A percentile compares a stretch with the other conserved stretches of the same genome.
Conservation (phyloP, 1,140 invertebrate genomes). For the Caenorhabditis brenneri region DNA sequence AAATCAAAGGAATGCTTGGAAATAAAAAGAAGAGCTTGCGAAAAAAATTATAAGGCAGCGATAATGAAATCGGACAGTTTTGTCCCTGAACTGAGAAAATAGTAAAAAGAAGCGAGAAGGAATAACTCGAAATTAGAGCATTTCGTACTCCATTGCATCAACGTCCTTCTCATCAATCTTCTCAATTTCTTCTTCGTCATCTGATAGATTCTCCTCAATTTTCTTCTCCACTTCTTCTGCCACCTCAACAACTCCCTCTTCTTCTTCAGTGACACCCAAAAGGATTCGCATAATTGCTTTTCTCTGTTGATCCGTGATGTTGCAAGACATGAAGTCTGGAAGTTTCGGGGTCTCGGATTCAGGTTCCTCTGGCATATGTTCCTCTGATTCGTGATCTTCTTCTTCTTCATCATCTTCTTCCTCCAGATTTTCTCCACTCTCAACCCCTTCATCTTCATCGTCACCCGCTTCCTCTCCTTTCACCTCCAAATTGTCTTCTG, state of each 20-base stretch:
- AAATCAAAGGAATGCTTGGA: too few relatives aligned
- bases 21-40: background rate
- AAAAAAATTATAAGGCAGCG: background rate
- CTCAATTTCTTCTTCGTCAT: slow-evolving; percentile 24
- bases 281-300: slow-evolving; percentile 33
- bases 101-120: background rate
- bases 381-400: background rate
- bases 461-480: background rate
- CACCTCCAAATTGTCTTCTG: background rate
- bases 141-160: slow-evolving; percentile 15
- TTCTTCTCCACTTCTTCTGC: background rate
- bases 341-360: background rate
- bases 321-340: background rate
- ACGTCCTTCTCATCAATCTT: slow-evolving; percentile 19
- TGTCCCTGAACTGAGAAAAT: too few relatives aligned
- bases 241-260: background rate
- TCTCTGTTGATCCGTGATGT: background rate
- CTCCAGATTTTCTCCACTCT: too few relatives aligned
- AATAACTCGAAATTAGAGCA: background rate
- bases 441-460: background rate
- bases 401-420: background rate
- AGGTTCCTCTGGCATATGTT: background rate
- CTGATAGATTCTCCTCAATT: background rate
- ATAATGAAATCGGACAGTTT: too few relatives aligned
- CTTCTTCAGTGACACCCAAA: background rate